Evolutionary conservation across 64 coral and sea anemone genomes (phyloP), one percentile per base, ranked within the genome.

Genomic region (Montipora foliosa): DNA sequence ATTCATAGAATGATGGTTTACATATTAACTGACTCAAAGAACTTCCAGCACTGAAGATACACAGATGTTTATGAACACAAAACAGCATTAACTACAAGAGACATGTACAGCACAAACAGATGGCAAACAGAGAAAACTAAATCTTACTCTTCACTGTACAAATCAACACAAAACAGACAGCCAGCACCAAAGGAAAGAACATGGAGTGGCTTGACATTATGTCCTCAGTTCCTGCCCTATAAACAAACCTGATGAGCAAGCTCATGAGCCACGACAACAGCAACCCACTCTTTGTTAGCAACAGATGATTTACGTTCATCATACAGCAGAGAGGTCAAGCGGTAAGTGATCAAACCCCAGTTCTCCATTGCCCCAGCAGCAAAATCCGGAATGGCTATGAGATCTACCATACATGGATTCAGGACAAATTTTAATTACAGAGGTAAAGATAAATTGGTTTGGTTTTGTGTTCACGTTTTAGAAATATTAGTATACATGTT

Each of bases 271-370:
- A 96, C 95, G 12, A 96, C 95, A n/a, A 83, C 87, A 80, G 92
- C 95, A 61, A 96, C 95, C 92, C 95, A 96, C 66, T 96, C 91
- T 58, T 94, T 96, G 88, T 96, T 96, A 15, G 80, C 74, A 16
- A 78, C 81, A 57, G 95, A 96, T n/a, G 91, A 94, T 49, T 93
- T 92, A 59, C 87, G 74, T 53, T 89, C 20, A n/a, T 96, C 92
- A 94, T 90, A 96, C 52, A 96, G 87, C 88, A 96, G 70, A 7
- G 95, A 96, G 12, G 95, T 96, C 87, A 89, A 87, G 24, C 95
- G 95, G 74, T 96, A 96, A 8, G 95, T 96, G 80, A 96, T 96
- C 88, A 96, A 91, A 94, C 95, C 95, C 95, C 95, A 96, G 89
- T 96, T 96, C 82, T 96, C 95, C 95, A 96, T 96, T 29, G 95